Evolutionary conservation across 2,113 vertebrate species (phyloP), one percentile per base, ranked within the genome.

Genomic region (Cebidichthys violaceus): DNA sequence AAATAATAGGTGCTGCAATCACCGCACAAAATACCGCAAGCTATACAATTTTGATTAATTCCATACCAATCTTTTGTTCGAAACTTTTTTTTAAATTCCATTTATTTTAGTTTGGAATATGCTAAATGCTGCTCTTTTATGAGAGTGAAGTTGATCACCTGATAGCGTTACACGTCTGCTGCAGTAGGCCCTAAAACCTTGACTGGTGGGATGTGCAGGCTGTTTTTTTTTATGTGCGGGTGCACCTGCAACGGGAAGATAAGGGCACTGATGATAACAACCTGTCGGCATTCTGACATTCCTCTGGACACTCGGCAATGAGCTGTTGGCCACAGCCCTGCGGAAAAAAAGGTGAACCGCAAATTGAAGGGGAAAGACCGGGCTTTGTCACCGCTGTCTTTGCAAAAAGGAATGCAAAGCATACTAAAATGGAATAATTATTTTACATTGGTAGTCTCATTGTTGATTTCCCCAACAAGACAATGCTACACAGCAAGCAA

Each of bases 231-330:
- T 85, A 91, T 89, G 86, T 91, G 90, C 75, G 47, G 47, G 70
- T 86, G 81, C 91, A 92, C 91, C 93, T 95, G 93, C 90, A 88
- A 79, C 69, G 69, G 69, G 50, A 89, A 94, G 93, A 95, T 95
- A 95, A 95, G 93, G 77, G 69, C 79, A 69, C 67, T 54, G 83
- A 88, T 81, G 92, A 94, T 94, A 94, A 94, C 86, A 92, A 90
- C 87, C 90, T 92, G 93, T 89, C 90, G 81, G 81, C 87, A 87
- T 86, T 68, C 88, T 92, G 94, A 93, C 92, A 95, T 93, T 95
- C 91, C 89, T 93, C 84, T 90, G 92, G 91, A 95, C 90, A 86
- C 43, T 92, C 83, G 67, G 89, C 89, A 88, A 86, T 83, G 81
- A 89, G 82, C 83, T 86, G 83, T 57, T 87, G 73, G 89, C 75